A percentile compares a stretch with the other conserved stretches of the same genome.
phyloP scores from a whole-genome alignment of 2,797 vertebrate genomes.

The Heterohyrax brucei region DNA sequence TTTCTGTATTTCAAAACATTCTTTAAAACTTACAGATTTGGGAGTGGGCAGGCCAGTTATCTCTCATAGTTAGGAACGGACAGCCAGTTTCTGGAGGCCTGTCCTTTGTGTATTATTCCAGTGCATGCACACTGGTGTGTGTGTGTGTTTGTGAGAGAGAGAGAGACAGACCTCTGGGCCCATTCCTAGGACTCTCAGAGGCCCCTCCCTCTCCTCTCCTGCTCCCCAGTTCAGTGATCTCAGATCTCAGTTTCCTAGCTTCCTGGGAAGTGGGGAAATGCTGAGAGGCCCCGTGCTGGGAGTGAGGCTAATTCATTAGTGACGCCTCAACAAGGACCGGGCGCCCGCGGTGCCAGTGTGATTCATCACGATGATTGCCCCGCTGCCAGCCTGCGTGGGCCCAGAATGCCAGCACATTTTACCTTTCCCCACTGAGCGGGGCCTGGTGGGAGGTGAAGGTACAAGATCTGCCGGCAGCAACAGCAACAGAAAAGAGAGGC shows the following conservation, averaged over 20 bases:
- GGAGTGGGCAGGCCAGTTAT: background rate
- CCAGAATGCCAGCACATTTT: slow-evolving; percentile 66
- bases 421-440: slow-evolving; percentile 79
- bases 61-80: background rate
- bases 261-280: slow-evolving; percentile 19
- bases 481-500: slow-evolving; percentile 57
- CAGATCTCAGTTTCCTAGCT: slow-evolving; percentile 69
- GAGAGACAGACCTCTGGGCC: background rate
- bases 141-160: background rate
- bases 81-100: background rate
- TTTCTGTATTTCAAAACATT: slow-evolving; percentile 38
- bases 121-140: too few species aligned
- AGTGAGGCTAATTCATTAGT: slow-evolving; percentile 80
- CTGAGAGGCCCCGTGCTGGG: slow-evolving; percentile 62
- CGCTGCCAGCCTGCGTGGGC: slow-evolving; percentile 84
- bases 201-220: background rate
- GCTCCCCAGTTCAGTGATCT: background rate
- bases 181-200: background rate
- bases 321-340: slow-evolving; percentile 65
- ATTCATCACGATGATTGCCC: slow-evolving; percentile 79
- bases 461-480: slow-evolving; percentile 11
- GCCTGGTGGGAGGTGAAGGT: slow-evolving; percentile 80
- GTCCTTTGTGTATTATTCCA: background rate
- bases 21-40: background rate
- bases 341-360: slow-evolving; percentile 66